phyloP scores from a whole-genome alignment of 1,140 invertebrate species.

The Aporrectodea caliginosa region DNA sequence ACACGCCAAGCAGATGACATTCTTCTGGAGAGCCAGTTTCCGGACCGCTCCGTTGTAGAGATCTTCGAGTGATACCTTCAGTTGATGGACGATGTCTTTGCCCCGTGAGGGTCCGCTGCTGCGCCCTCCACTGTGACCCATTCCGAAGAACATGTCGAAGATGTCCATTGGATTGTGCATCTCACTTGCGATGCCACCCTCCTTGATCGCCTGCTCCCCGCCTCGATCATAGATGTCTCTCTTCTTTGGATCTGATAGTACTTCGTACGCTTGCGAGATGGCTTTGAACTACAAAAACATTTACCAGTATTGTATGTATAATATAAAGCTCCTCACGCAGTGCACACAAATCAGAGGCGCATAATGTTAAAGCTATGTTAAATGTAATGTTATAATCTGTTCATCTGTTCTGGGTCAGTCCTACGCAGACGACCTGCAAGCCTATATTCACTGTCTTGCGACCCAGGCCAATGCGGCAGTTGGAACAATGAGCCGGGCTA shows the following conservation, averaged over 20 bases:
- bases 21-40: slow-evolving; percentile 92
- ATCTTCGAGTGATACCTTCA: slow-evolving; percentile 77
- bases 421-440: no score
- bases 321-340: no score
- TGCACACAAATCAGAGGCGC: no score
- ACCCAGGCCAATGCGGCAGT: no score
- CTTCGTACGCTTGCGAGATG: slow-evolving; percentile 97
- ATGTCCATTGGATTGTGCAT: slow-evolving; percentile 96
- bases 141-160: slow-evolving; percentile 96
- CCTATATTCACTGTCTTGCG: no score
- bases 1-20: slow-evolving; percentile 96
- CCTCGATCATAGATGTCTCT: slow-evolving; percentile 91
- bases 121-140: slow-evolving; percentile 55
- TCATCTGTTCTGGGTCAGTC: no score
- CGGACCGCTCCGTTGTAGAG: slow-evolving; percentile 92
- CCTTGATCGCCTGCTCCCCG: slow-evolving; percentile 96
- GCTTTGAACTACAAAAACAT: slow-evolving; percentile 90
- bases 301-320: no score
- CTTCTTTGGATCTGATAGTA: slow-evolving; percentile 92
- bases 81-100: slow-evolving; percentile 47
- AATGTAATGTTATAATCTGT: no score
- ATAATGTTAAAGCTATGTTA: no score
- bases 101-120: slow-evolving; percentile 43
- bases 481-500: no score
- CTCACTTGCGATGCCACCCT: slow-evolving; percentile 70